Base-by-base conservation (phyloP, 2,113 vertebrate genomes). In the Corvus hawaiiensis region DNA sequence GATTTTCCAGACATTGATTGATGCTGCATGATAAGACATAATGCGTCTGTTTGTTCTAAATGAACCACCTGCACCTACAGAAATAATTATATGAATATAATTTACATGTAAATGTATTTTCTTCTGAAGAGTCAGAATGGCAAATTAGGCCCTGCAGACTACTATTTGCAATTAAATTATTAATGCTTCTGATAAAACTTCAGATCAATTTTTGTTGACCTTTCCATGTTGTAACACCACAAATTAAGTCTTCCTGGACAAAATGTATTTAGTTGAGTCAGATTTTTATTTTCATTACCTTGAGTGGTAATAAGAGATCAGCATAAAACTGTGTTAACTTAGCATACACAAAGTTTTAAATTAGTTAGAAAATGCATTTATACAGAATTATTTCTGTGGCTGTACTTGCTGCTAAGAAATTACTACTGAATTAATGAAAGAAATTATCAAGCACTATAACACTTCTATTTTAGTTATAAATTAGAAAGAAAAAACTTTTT, bases 101-200 rank as follows among this genome's bases (percentile, higher is more conserved):
- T 99, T 99, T 99, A 98, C 98, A 99, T 99, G 98, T 98, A 99
- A 99, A 99, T 99, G 98, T 96, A 96, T 72, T 95, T 97, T 96
- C 97, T 96, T 97, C 71, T 80, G 52, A 94, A 97, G 84, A 96
- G 87, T 97, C 94, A 87, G 94, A 97, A 98, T 97, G 95, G 86
- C 96, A 98, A 98, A 98, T 98, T 96, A 98, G 95, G 97, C 98
- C 98, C 98, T 98, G 97, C 97, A 99, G 98, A 98, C 98, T 97
- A 89, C 97, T 97, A 97, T 98, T 99, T 98, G 98, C 97, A 98
- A 98, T 98, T 98, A 98, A 98, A 98, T 98, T 98, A 98, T 98
- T 98, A 98, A 98, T 98, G 97, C 73, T 96, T 96, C 96, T 98
- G 98, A 98, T 98, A 98, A 97, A 98, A 97, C 94, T 96, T 97